A percentile compares a stretch with the other conserved stretches of the same genome.
phyloP scores from a whole-genome alignment of 2,797 vertebrate genomes.

The Coregonus sp. region DNA sequence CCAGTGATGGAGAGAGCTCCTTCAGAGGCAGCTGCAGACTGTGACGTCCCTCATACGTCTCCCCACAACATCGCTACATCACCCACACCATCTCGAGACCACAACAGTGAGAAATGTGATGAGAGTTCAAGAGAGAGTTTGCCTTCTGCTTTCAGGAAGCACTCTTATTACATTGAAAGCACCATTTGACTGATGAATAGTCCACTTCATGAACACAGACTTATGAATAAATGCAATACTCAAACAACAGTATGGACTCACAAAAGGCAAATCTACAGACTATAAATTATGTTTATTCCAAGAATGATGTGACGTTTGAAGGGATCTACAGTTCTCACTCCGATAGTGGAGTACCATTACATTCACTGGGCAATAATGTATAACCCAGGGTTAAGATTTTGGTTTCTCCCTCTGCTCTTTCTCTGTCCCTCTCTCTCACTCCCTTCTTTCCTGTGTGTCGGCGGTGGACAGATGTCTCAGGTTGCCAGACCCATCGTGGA shows the following conservation, averaged over 20 bases:
- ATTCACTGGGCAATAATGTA: background rate
- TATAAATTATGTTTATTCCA: no score
- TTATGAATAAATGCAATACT: background rate
- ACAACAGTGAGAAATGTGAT: background rate
- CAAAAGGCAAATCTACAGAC: no score
- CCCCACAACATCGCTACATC: background rate
- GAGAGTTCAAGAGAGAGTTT: background rate
- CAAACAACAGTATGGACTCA: background rate
- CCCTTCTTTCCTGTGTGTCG: background rate
- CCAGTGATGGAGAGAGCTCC: background rate
- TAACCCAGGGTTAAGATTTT: background rate
- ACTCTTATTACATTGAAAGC: background rate
- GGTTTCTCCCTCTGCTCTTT: background rate
- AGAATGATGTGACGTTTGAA: no score
- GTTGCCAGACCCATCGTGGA: slow-evolving; percentile 2
- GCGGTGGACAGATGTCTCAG: background rate
- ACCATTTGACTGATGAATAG: background rate
- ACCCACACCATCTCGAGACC: background rate
- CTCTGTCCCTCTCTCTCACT: background rate
- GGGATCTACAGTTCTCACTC: no score
- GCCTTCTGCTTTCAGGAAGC: background rate
- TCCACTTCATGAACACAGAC: background rate
- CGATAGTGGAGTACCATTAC: no score
- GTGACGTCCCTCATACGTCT: background rate
- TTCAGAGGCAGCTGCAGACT: slow-evolving; percentile 1